Evolutionary conservation across 2,888 invertebrate species (phyloP), one percentile per base, ranked within the genome.

Genomic region (Andrena chrysosceles): DNA sequence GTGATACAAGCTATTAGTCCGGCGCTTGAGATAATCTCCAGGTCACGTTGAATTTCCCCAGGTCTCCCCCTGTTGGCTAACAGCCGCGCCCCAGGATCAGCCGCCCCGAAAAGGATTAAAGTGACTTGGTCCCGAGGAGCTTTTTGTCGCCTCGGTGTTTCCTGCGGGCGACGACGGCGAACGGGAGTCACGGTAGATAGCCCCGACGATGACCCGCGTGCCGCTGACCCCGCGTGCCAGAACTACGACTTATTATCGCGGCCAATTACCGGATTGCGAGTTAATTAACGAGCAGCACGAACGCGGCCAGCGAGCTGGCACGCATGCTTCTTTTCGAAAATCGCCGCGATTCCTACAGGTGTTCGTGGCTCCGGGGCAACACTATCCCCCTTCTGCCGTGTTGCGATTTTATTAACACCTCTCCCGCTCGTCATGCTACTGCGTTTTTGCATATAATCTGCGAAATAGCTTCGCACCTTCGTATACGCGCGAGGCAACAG

Each of bases 241-340:
- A 64, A 68, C 48, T 42, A 62, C 68, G 23, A 70, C 73, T 81
- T 81, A 79, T 79, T 74, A 81, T 71, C 72, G 42, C 26, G 68
- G 33, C 60, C 72, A 77, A 83, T 77, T 76, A 76, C 81, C 71
- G 68, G 74, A 83, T 83, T 59, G 75, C 72, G 72, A 77, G 77
- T 77, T 81, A 83, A 83, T 83, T 83, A 81, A 70, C 83, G 56
- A 70, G 71, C 52, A 4, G 54, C 79, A 56, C 74, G 66, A 70
- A 79, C 52, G 6, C 5, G 13, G 20, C 35, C 3, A 20, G 48
- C 42, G 42, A 16, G 3, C 66, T 13, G 48, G 33, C 13, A 10
- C 10, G 16, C 6, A 7, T 29, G 4, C 13, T 56, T 33, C 29
- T 54, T 52, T 23, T 31, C 29, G 42, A 66, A 67, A 54, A 60